Evolutionary conservation across 2,797 vertebrate species (phyloP).

Genomic region (Sebastes diploproa): DNA sequence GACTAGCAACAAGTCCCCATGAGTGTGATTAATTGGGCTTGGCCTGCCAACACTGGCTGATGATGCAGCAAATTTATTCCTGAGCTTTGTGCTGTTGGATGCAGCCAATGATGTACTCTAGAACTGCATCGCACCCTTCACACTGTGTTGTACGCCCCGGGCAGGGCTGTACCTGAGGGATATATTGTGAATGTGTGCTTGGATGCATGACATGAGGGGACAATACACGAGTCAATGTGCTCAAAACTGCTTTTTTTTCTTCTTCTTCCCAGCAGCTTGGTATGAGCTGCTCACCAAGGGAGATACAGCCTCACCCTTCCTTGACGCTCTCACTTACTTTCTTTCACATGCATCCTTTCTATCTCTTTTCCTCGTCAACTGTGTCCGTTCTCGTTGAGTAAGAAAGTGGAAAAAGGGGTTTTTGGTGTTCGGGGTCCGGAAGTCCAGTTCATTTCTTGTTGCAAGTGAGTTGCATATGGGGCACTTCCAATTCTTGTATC

Average conservation of each 20-base stretch:
- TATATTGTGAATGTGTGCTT: background rate
- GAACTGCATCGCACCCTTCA: slow-evolving; percentile 4
- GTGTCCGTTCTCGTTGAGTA: background rate
- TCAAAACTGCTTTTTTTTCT: background rate
- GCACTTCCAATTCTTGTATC: background rate
- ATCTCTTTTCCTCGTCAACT: background rate
- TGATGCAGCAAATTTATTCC: slow-evolving; percentile 52
- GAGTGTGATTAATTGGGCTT: slow-evolving; percentile 58
- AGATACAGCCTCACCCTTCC: background rate
- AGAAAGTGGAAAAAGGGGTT: background rate
- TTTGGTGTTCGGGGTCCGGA: background rate
- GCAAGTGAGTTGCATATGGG: background rate
- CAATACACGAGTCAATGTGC: background rate
- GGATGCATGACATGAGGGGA: background rate
- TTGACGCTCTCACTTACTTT: background rate
- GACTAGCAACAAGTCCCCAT: slow-evolving; percentile 34
- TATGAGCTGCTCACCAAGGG: background rate
- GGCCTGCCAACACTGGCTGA: slow-evolving; percentile 43
- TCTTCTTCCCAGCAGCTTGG: background rate
- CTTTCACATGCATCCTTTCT: background rate
- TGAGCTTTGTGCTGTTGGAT: slow-evolving; percentile 14
- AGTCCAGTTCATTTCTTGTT: background rate
- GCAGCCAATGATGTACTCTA: slow-evolving; percentile 7
- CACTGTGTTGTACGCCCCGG: background rate
- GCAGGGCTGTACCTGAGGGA: background rate